Evolutionary conservation across 1,140 invertebrate species (phyloP), one percentile per base, ranked within the genome.

Genomic region (Melitaea cinxia): DNA sequence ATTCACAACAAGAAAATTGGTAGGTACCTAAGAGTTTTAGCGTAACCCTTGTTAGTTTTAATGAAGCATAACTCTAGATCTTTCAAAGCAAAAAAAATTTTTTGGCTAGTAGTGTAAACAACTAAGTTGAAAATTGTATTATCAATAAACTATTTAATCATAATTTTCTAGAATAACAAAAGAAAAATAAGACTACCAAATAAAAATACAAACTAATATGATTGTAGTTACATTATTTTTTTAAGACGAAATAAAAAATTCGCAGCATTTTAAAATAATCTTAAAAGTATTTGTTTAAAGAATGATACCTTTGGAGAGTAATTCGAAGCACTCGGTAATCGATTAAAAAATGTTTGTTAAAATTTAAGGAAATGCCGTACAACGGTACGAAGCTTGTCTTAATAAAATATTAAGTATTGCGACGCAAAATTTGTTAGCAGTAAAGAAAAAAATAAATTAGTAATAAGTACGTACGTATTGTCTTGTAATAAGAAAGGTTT

Each of bases 271-370:
- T 47, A 19, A 23, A 7, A 21, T 21, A 9, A 47, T 23, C 21
- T 21, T 12, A n/a, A 17, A 47, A 47, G 19, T 23, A 47, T 47
- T 47, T 21, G 19, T 47, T 10, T 47, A 39, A 39, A 23, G 42
- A 4, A 47, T 45, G 42, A 45, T 47, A 47, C 42, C 9, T 42
- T 47, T n/a, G 19, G 19, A 47, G 42, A 47, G 42, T 47, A 47
- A 47, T 23, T 47, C 19, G 42, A 47, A 19, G 2, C 17, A 19
- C 19, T 12, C 10, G 17, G 17, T 47, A 47, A 47, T 47, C 23
- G 42, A 47, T 47, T 23, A 21, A 47, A 47, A 47, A 24, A 23
- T 47, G 42, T 47, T 47, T 47, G 42, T 23, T 47, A 23, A 47
- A 47, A 47, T 47, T 47, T n/a, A 23, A 12, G 42, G 21, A 2